Evolutionary conservation across 2,888 invertebrate genomes (phyloP).

Genomic region (Timema cristinae): DNA sequence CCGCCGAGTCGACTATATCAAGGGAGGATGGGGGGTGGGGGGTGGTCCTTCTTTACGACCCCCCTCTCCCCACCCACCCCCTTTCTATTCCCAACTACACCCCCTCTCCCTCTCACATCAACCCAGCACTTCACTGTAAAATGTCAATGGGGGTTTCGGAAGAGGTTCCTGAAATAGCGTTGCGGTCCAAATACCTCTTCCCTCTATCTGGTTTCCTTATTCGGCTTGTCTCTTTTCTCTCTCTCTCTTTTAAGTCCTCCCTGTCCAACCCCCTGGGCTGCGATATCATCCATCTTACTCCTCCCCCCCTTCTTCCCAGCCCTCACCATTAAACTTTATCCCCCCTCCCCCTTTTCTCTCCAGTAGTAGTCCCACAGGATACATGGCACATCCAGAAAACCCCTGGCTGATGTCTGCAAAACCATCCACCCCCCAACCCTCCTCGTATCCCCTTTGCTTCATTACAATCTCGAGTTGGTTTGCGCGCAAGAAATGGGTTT

Average conservation of each 20-base stretch:
- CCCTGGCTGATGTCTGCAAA: slow-evolving; percentile 4
- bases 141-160: slow-evolving; percentile 16
- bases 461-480: slow-evolving; percentile 2
- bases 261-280: slow-evolving; percentile 7
- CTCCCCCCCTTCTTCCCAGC: neutral
- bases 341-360: neutral
- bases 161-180: slow-evolving; percentile 23
- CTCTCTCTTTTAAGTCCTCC: neutral
- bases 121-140: neutral
- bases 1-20: slow-evolving; percentile 9
- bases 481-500: too few species aligned
- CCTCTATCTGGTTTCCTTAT: neutral
- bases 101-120: too few species aligned
- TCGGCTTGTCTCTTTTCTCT: neutral
- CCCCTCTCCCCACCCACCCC: slow-evolving; percentile 5
- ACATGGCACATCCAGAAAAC: slow-evolving; percentile 14
- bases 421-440: too few species aligned
- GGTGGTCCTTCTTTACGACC: slow-evolving; percentile 12
- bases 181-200: slow-evolving; percentile 21
- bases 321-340: slow-evolving; percentile 16
- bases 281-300: slow-evolving; percentile 15
- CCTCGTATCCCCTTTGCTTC: slow-evolving; percentile 5
- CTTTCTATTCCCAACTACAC: too few species aligned
- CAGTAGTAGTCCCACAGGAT: slow-evolving; percentile 1
- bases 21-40: too few species aligned